Evolutionary conservation across 1,140 invertebrate species (phyloP).

Genomic region (Drosophila lacteicornis): DNA sequence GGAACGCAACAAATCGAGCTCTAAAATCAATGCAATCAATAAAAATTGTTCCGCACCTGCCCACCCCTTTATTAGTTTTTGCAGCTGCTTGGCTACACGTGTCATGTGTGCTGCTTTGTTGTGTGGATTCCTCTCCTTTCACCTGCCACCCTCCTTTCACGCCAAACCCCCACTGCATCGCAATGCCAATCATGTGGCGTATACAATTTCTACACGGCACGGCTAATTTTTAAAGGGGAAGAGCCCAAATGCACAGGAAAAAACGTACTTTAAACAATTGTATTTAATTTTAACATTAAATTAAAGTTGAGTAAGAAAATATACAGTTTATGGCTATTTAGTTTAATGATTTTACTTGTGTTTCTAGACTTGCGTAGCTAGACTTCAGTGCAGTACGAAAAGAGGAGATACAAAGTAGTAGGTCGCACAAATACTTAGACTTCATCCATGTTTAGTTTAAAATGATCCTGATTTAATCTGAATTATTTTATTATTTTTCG

Average conservation of each 20-base stretch:
- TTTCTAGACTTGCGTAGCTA: too few species aligned
- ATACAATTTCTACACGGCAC: constrained; percentile 58
- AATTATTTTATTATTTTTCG: not conserved
- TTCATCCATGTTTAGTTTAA: not conserved
- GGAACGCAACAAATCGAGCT: constrained; percentile 60
- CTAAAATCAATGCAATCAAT: constrained; percentile 81
- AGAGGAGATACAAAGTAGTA: too few species aligned
- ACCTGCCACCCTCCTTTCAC: not conserved
- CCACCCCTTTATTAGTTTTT: not conserved
- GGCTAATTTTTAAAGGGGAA: constrained; percentile 48
- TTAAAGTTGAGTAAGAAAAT: too few species aligned
- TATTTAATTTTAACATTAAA: too few species aligned
- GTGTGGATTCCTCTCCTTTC: not conserved
- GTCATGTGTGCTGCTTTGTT: constrained; percentile 25
- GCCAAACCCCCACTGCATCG: constrained; percentile 23
- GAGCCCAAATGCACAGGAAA: not conserved
- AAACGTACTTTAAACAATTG: too few species aligned
- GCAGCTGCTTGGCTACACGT: constrained; percentile 49
- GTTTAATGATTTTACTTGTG: too few species aligned
- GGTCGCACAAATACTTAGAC: not conserved
- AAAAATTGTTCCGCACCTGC: constrained; percentile 53
- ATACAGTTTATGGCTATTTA: too few species aligned
- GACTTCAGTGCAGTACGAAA: too few species aligned
- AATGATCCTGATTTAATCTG: too few species aligned
- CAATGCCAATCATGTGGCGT: constrained; percentile 63